Base-by-base conservation (phyloP, 2,797 vertebrate species). In the Gallinago solitaria region DNA sequence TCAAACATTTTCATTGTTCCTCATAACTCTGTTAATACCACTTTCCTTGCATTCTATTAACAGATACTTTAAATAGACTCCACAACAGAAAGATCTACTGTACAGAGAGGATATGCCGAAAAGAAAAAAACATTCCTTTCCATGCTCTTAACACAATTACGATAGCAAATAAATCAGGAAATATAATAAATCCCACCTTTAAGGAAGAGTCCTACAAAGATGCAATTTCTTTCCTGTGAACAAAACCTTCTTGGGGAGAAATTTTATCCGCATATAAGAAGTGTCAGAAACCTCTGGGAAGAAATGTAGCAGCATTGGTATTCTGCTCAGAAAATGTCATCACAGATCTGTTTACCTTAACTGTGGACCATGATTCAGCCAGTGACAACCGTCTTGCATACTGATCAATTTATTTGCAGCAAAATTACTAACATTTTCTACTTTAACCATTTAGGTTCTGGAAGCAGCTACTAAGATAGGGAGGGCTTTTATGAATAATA, bases 271-370 rank as follows among this genome's bases (percentile, higher is more conserved):
- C 77, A 95, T 78, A 60, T 90, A 93, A 97, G 97, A 95, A 93
- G 96, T 95, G 97, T 91, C 97, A 97, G 97, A 96, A 97, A 97
- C 95, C 97, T 97, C 97, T 95, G 96, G 96, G 97, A 97, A 96
- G 95, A 97, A 95, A 96, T 53, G 82, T 69, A 75, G 93, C 95
- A 80, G 92, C 97, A 98, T 98, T 98, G 97, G 98, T 98, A 98
- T 98, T 98, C 98, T 63, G 96, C 98, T 98, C 98, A 98, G 98
- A 98, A 98, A 98, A 96, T 97, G 98, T 97, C 98, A 98, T 98
- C 98, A 96, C 97, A 97, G 98, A 97, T 98, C 97, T 98, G 98
- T 98, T 98, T 98, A 98, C 98, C 97, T 98, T 98, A 97, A 97
- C 97, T 96, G 97, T 97, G 97, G 97, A 96, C 98, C 97, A 97